A percentile compares a stretch with the other conserved stretches of the same genome.
Evolutionary conservation across 1,140 invertebrate species (phyloP).

Genomic region (Contarinia nasturtii): DNA sequence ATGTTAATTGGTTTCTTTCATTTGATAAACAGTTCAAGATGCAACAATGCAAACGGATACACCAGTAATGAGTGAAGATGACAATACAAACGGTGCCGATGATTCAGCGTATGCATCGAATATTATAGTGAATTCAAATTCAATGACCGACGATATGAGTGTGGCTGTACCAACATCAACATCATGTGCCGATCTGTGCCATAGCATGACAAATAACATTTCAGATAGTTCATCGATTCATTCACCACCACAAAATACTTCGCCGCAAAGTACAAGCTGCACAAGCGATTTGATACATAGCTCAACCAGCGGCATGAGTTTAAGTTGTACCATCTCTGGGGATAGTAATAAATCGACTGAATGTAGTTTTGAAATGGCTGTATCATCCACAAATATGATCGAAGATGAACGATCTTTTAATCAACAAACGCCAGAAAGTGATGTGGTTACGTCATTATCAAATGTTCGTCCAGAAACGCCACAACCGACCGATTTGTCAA

Average conservation of each 20-base stretch:
- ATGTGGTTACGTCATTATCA: not conserved
- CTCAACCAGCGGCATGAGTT: too few species aligned
- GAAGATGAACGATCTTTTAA: not conserved
- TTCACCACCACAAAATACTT: not conserved
- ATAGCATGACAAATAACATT: constrained; percentile 5
- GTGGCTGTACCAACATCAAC: not conserved
- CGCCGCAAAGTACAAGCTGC: not conserved
- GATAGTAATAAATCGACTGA: not conserved
- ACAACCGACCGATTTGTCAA: not conserved
- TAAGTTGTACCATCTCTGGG: too few species aligned
- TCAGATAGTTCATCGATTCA: not conserved
- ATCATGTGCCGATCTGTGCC: constrained; percentile 5
- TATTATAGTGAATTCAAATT: not conserved
- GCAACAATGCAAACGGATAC: constrained; percentile 63
- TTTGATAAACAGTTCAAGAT: constrained; percentile 41
- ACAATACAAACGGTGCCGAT: constrained; percentile 6
- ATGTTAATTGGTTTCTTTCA: not conserved
- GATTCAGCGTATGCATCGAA: not conserved
- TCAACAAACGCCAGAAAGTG: not conserved
- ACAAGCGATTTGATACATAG: too few species aligned
- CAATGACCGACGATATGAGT: not conserved
- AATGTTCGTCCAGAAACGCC: not conserved
- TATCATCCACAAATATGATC: not conserved
- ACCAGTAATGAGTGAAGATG: constrained; percentile 26
- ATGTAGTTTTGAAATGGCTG: not conserved